A percentile compares a stretch with the other conserved stretches of the same genome.
Evolutionary conservation across 2,888 invertebrate species (phyloP).

Genomic region (Ramazzottius varieornatus): DNA sequence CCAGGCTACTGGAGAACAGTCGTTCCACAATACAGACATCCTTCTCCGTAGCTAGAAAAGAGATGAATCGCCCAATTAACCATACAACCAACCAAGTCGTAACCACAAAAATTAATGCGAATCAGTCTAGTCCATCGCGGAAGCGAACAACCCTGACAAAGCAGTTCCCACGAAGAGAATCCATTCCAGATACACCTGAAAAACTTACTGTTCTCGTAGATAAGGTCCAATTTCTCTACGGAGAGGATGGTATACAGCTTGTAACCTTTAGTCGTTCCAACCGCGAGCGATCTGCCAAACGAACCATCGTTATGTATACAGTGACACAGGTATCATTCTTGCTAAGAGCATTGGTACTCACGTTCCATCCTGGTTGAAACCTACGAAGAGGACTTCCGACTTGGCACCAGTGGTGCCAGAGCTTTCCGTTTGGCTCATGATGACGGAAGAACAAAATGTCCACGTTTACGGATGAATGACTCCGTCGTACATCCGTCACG

Average conservation of each 20-base stretch:
- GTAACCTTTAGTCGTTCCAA: slow-evolving; percentile 70
- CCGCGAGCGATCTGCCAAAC: slow-evolving; percentile 36
- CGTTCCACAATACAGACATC: slow-evolving; percentile 64
- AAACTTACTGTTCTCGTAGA: slow-evolving; percentile 48
- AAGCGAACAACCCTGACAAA: too few species aligned
- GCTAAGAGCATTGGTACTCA: slow-evolving; percentile 34
- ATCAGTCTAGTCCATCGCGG: too few species aligned
- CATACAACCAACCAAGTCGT: not conserved
- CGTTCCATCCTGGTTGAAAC: slow-evolving; percentile 94
- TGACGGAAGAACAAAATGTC: too few species aligned
- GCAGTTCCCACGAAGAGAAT: not conserved
- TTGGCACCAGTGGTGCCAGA: slow-evolving; percentile 40
- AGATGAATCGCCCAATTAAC: not conserved
- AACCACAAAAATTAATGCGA: too few species aligned
- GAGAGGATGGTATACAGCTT: slow-evolving; percentile 53
- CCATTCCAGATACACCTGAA: not conserved
- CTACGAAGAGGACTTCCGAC: slow-evolving; percentile 64
- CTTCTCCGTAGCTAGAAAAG: slow-evolving; percentile 19
- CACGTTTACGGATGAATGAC: too few species aligned
- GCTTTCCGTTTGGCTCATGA: not conserved
- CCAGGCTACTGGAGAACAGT: slow-evolving; percentile 80
- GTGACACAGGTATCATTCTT: too few species aligned
- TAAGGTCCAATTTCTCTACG: slow-evolving; percentile 53
- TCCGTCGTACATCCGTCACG: too few species aligned
- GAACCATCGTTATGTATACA: slow-evolving; percentile 9